Percentiles rank a stretch among this genome's conserved stretches.
These are phyloP conservation scores for Pseudomyrmex gracilis DNA, from an alignment of 1,140 invertebrate species.

Conservation along the genomic window DNA sequence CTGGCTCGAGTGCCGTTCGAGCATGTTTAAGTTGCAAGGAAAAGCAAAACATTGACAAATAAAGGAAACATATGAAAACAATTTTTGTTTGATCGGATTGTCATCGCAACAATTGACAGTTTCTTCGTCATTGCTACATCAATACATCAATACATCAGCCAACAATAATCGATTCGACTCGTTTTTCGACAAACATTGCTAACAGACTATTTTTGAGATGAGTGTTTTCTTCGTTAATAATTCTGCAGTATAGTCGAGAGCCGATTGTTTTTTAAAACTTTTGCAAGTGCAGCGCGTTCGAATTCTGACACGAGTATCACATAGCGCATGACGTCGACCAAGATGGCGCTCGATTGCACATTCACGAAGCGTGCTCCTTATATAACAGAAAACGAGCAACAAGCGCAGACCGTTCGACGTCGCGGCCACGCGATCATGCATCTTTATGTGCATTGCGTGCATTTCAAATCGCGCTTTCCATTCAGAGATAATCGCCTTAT, in stretches of 20 bases:
- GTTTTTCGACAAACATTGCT: background rate
- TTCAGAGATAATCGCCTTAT: too few relatives aligned
- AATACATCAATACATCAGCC: background rate
- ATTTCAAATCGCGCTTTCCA: background rate
- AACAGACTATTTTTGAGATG: background rate
- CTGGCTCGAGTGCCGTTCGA: too few relatives aligned
- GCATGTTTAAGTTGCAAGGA: background rate
- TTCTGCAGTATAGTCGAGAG: background rate
- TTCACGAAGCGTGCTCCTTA: constrained; percentile 68
- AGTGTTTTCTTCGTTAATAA: background rate
- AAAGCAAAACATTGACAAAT: background rate
- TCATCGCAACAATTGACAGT: background rate
- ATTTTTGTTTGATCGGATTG: background rate
- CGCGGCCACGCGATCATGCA: background rate
- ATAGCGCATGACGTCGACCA: constrained; percentile 41
- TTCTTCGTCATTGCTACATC: background rate
- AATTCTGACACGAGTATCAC: constrained; percentile 47
- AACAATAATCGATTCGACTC: background rate
- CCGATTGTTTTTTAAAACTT: background rate
- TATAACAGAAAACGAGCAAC: constrained; percentile 71
- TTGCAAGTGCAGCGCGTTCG: constrained; percentile 17
- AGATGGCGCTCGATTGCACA: constrained; percentile 64
- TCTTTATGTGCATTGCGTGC: background rate
- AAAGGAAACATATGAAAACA: background rate
- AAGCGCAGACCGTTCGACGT: constrained; percentile 40